A percentile compares a stretch with the other conserved stretches of the same genome.
Evolutionary conservation across 2,113 vertebrate genomes (phyloP).

Genomic region (Apteryx mantelli): DNA sequence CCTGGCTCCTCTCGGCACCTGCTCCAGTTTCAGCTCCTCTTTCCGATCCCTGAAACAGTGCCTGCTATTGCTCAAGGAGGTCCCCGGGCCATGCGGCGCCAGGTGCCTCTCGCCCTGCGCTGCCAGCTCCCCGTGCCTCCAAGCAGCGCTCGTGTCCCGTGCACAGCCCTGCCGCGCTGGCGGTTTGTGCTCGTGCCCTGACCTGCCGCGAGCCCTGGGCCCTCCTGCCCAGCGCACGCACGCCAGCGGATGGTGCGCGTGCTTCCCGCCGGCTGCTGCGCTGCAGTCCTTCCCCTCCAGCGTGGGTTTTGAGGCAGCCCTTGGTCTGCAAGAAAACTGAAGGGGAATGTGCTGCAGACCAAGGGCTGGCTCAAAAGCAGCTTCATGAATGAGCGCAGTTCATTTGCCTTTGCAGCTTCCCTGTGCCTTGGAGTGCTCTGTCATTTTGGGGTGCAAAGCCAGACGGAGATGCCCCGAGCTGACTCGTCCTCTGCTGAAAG

Average conservation of each 20-base stretch:
- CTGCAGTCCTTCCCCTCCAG: background rate
- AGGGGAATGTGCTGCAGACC: background rate
- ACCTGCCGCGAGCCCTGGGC: background rate
- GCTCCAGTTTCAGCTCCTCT: background rate
- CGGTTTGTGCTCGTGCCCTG: too few relatives aligned
- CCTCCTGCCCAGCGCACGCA: background rate
- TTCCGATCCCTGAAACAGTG: background rate
- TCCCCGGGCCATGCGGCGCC: background rate
- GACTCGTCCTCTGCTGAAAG: background rate
- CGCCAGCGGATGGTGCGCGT: background rate
- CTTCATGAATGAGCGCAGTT: background rate
- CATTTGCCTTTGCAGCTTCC: background rate
- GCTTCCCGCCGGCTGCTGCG: background rate
- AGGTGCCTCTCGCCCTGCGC: too few relatives aligned
- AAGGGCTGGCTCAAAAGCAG: too few relatives aligned
- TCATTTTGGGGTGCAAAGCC: background rate
- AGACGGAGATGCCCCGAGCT: background rate
- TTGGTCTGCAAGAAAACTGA: background rate
- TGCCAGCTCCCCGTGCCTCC: too few relatives aligned
- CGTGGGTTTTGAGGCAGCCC: background rate
- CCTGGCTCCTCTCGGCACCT: background rate
- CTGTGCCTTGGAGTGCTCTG: background rate
- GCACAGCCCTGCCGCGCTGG: too few relatives aligned
- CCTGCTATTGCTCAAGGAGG: too few relatives aligned
- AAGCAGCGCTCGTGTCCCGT: too few relatives aligned